phyloP scores from a whole-genome alignment of 2,797 vertebrate genomes.

The Anabacerthia variegaticeps region DNA sequence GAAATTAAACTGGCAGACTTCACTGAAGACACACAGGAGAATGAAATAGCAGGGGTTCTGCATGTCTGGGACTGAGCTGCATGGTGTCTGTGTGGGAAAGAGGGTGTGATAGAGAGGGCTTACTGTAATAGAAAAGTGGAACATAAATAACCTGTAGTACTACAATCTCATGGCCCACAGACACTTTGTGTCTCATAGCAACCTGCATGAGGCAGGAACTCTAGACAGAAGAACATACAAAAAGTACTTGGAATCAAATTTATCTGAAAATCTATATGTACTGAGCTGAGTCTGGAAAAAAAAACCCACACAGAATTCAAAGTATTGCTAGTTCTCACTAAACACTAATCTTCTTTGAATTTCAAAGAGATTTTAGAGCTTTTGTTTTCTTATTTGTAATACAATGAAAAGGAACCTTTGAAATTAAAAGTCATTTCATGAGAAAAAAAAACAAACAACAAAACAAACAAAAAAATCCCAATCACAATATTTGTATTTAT shows the following conservation, averaged over 20 bases:
- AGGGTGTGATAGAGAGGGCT: not conserved
- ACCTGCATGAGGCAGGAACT: not conserved
- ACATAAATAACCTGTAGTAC: not conserved
- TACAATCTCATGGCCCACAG: not conserved
- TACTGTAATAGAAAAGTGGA: not conserved
- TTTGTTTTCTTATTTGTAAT: not conserved
- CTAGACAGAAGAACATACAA: not conserved
- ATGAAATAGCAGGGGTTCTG: not conserved
- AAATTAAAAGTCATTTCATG: not conserved
- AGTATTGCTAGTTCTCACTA: not conserved
- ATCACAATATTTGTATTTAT: not conserved
- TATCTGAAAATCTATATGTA: not conserved
- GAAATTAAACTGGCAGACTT: not conserved
- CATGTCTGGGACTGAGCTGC: not conserved
- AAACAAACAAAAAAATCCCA: not conserved
- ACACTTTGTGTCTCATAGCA: not conserved
- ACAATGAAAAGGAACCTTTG: not conserved
- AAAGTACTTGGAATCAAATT: not conserved
- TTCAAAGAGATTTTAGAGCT: not conserved
- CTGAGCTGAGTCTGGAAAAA: not conserved
- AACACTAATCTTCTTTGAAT: not conserved
- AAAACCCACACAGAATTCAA: not conserved
- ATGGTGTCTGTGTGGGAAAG: not conserved
- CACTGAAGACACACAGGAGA: not conserved
- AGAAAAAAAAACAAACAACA: not conserved